These are phyloP conservation scores for Caenorhabditis macrosperma DNA, from an alignment of 2,888 invertebrate species.

Conservation along the genomic window DNA sequence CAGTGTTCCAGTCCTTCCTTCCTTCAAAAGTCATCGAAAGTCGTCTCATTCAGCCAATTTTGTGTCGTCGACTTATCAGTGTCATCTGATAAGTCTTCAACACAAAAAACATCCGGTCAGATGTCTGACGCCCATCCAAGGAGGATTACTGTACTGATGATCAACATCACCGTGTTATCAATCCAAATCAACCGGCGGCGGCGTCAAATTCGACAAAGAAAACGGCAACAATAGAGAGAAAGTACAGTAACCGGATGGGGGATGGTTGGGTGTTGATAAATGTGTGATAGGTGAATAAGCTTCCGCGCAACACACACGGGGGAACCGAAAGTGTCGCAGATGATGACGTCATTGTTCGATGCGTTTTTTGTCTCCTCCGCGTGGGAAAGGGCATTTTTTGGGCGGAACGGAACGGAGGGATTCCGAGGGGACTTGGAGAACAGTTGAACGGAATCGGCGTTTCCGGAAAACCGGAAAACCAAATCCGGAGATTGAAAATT, in stretches of 20 bases:
- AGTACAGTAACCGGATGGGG: not conserved
- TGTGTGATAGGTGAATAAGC: not conserved
- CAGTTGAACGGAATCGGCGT: not conserved
- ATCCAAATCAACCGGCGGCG: too few species aligned
- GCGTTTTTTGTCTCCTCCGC: not conserved
- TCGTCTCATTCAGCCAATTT: not conserved
- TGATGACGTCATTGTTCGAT: constrained; percentile 18
- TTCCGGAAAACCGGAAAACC: not conserved
- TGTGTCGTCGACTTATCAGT: not conserved
- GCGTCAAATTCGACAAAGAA: not conserved
- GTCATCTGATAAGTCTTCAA: not conserved
- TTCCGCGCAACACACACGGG: not conserved
- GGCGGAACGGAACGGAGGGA: not conserved
- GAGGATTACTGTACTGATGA: not conserved
- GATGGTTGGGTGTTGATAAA: not conserved
- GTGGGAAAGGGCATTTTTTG: not conserved
- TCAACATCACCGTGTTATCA: too few species aligned
- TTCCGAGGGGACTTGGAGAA: not conserved
- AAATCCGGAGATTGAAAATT: too few species aligned
- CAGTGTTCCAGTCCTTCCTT: not conserved
- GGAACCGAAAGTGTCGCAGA: not conserved
- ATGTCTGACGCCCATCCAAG: not conserved
- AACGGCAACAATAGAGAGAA: not conserved
- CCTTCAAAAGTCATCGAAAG: not conserved
- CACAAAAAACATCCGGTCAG: constrained; percentile 15